A percentile compares a stretch with the other conserved stretches of the same genome.
Conservation (phyloP, 2,113 vertebrate genomes). For the Pomatorhinus ruficollis region DNA sequence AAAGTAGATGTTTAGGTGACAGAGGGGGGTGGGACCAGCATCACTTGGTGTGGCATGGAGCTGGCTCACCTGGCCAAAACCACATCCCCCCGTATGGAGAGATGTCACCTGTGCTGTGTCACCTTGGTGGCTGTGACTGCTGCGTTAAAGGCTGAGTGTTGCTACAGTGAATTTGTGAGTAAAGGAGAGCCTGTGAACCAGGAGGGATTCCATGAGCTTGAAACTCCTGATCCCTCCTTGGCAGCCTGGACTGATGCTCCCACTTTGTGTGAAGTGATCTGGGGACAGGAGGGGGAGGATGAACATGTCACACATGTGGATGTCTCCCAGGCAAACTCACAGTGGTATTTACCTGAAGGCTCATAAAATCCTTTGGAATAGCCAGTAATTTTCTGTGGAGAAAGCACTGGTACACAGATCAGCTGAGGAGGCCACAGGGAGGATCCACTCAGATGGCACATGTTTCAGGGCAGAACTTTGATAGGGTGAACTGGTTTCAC, state of each 20-base stretch:
- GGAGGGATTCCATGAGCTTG: background rate
- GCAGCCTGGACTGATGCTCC: background rate
- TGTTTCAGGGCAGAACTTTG: background rate
- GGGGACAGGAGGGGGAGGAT: background rate
- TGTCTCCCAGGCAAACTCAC: background rate
- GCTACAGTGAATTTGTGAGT: background rate
- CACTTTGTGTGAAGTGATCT: accelerated
- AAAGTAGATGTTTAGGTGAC: background rate
- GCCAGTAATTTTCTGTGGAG: background rate
- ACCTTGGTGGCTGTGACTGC: background rate
- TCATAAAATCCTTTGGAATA: background rate
- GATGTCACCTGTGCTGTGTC: background rate
- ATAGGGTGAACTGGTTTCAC: background rate
- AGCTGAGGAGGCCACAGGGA: background rate
- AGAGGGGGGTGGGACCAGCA: background rate
- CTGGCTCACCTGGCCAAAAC: background rate
- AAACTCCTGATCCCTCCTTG: background rate
- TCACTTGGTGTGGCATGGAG: accelerated
- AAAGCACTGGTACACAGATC: background rate
- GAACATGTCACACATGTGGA: accelerated
- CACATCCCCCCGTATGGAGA: background rate
- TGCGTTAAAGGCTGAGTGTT: background rate
- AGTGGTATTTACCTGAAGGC: background rate
- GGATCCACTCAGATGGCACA: background rate
- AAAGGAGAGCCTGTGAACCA: background rate